Evolutionary conservation across 2,113 vertebrate species (phyloP).

Genomic region (Noturus placidus): DNA sequence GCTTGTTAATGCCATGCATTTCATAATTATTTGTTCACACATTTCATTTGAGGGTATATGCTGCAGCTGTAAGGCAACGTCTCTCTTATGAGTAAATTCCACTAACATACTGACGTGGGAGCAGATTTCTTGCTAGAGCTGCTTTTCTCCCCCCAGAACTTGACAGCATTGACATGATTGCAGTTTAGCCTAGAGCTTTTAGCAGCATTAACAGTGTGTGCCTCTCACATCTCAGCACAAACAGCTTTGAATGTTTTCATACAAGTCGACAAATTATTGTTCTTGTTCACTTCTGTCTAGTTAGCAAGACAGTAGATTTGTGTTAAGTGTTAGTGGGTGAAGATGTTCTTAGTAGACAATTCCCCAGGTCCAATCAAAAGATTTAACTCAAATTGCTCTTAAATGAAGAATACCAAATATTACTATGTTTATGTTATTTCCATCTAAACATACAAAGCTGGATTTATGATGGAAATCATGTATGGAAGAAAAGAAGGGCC

Average conservation of each 20-base stretch:
- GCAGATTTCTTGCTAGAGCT: constrained; percentile 1
- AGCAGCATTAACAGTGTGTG: constrained; percentile 30
- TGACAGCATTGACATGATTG: constrained; percentile 10
- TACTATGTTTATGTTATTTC: not conserved
- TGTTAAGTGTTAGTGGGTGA: not conserved
- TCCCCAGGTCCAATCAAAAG: not conserved
- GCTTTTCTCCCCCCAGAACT: not conserved
- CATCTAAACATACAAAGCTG: not conserved
- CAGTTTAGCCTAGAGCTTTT: constrained; percentile 33
- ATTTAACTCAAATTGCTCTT: not conserved
- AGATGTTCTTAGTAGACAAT: not conserved
- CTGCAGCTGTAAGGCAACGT: constrained; percentile 31
- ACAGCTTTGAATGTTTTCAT: constrained; percentile 31
- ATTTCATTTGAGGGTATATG: constrained; percentile 34
- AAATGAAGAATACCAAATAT: not conserved
- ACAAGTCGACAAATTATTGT: constrained; percentile 17
- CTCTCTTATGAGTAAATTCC: constrained; percentile 35
- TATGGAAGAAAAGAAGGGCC: not conserved
- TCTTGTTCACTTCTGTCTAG: constrained; percentile 1
- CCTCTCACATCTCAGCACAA: constrained; percentile 9
- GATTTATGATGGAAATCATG: not conserved
- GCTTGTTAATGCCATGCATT: constrained; percentile 9
- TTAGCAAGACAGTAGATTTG: constrained; percentile 1
- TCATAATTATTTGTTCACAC: constrained; percentile 35
- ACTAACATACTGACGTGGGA: constrained; percentile 16